These are phyloP conservation scores for Callitettix versicolor DNA, from an alignment of 1,140 invertebrate genomes.

Conservation along the genomic window DNA sequence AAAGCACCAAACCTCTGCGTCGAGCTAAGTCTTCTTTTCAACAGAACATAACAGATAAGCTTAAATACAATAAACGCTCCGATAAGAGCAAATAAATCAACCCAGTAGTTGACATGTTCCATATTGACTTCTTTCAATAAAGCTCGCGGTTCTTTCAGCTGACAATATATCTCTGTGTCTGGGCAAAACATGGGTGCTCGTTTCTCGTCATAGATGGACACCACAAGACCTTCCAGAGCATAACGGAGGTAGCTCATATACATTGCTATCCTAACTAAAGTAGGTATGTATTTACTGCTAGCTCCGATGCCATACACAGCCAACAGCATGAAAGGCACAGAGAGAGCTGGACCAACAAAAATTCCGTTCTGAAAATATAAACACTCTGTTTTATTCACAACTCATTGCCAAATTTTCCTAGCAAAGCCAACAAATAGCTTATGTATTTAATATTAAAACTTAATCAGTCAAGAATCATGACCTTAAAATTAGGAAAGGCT, in stretches of 20 bases:
- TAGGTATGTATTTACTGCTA: slow-evolving; percentile 48
- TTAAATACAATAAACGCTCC: slow-evolving; percentile 46
- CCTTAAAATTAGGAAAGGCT: no score
- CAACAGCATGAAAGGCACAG: slow-evolving; percentile 64
- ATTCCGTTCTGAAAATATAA: slow-evolving; percentile 56
- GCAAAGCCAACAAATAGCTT: no score
- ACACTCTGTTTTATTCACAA: no score
- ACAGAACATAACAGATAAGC: slow-evolving; percentile 46
- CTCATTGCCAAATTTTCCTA: no score
- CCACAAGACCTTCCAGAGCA: slow-evolving; percentile 64
- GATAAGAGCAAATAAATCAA: slow-evolving; percentile 43
- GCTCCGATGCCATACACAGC: slow-evolving; percentile 65
- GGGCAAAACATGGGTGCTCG: slow-evolving; percentile 56
- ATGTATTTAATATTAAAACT: no score
- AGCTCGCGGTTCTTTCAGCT: slow-evolving; percentile 40
- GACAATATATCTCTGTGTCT: slow-evolving; percentile 50
- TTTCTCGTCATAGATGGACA: slow-evolving; percentile 64
- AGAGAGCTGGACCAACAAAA: slow-evolving; percentile 61
- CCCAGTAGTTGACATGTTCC: slow-evolving; percentile 47
- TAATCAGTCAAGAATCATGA: no score
- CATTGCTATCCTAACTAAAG: slow-evolving; percentile 59
- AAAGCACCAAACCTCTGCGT: slow-evolving; percentile 53
- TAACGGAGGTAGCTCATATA: slow-evolving; percentile 76
- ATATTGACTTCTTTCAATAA: slow-evolving; percentile 37
- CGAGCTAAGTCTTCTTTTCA: slow-evolving; percentile 50